Conservation (phyloP, 2,797 vertebrate species). For the Buphagus erythrorhynchus region DNA sequence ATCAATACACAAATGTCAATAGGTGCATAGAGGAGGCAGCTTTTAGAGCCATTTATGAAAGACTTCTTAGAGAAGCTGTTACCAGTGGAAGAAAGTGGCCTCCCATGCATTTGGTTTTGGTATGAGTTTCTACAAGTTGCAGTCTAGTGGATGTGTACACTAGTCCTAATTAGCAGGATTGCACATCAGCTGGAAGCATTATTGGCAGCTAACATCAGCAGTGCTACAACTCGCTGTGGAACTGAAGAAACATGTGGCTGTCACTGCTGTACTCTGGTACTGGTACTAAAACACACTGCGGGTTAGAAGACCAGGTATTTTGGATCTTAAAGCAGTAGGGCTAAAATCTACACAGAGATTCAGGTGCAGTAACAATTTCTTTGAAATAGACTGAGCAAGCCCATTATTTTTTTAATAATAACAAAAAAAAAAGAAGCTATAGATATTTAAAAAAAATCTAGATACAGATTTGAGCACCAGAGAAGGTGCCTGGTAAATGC, state of each 20-base stretch:
- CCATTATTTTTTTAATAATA: not conserved
- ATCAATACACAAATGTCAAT: conserved; percentile 1
- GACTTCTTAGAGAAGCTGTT: not conserved
- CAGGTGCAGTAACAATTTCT: not conserved
- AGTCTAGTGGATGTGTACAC: not conserved
- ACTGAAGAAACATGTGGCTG: not conserved
- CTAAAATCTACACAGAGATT: not conserved
- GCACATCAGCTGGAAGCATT: not conserved
- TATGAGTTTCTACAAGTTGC: not conserved
- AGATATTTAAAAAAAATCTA: not conserved
- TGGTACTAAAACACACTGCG: not conserved
- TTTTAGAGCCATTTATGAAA: not conserved
- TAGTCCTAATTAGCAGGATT: not conserved
- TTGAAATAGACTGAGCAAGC: not conserved
- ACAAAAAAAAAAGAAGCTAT: not conserved
- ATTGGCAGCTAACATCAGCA: not conserved
- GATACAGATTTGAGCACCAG: not conserved
- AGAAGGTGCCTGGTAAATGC: not conserved
- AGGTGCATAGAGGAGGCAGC: not conserved
- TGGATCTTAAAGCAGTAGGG: not conserved
- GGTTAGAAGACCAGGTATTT: not conserved
- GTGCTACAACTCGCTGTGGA: not conserved
- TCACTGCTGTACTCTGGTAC: not conserved
- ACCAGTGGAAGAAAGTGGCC: not conserved
- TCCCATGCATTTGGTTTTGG: not conserved